Conservation (phyloP, 2,797 vertebrate genomes). For the Centroberyx gerrardi region DNA sequence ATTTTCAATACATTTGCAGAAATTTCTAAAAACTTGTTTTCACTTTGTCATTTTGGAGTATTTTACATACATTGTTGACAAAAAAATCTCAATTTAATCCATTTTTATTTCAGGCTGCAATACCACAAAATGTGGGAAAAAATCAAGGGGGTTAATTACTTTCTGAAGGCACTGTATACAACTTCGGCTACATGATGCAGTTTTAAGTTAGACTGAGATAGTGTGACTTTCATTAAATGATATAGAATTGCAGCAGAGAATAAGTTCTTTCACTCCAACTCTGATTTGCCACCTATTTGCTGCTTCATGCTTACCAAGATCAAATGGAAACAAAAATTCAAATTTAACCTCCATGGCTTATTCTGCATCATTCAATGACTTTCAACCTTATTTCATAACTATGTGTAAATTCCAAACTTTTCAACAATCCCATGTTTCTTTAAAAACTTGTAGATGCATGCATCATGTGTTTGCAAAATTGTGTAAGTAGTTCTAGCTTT, state of each 20-base stretch:
- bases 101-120: background rate
- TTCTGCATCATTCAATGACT: background rate
- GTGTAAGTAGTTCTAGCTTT: constrained; percentile 54
- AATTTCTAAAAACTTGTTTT: too few relatives aligned
- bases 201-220: background rate
- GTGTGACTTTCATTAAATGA: too few relatives aligned
- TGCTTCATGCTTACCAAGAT: constrained; percentile 18
- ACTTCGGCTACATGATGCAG: background rate
- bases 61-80: too few relatives aligned
- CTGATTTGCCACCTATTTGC: background rate
- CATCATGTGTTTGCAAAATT: constrained; percentile 56
- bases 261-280: constrained; percentile 8
- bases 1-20: background rate
- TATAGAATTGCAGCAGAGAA: background rate
- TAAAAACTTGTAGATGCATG: constrained; percentile 62
- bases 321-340: background rate
- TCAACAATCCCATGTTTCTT: constrained; percentile 25
- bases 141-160: background rate
- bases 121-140: background rate
- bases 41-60: too few relatives aligned
- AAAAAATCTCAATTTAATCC: too few relatives aligned
- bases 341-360: background rate
- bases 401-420: constrained; percentile 55
- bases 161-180: background rate
- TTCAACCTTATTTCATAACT: constrained; percentile 37